phyloP scores from a whole-genome alignment of 30 jellyfish, hydroid and myxozoan species.

The Mastigias papua region DNA sequence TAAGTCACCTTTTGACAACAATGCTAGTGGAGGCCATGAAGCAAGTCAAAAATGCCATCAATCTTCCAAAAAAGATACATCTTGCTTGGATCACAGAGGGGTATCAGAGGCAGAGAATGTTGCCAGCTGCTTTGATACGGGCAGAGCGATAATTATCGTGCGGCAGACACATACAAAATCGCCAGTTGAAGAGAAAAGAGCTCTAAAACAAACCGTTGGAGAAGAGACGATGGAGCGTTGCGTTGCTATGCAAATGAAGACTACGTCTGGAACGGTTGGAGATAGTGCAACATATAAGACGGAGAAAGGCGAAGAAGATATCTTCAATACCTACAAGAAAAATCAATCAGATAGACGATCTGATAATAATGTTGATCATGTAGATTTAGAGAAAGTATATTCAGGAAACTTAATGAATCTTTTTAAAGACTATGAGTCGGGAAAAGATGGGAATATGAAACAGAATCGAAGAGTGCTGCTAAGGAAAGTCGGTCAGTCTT shows the following conservation, averaged over 20 bases:
- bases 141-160: conserved; percentile 7
- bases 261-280: neutral
- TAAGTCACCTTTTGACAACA: neutral
- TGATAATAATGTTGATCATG: no score
- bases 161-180: neutral
- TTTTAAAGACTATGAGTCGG: no score
- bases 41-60: no score
- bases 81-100: neutral
- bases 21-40: neutral
- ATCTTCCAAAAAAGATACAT: neutral
- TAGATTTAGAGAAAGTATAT: no score
- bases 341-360: no score
- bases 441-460: no score
- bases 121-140: neutral
- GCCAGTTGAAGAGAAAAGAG: neutral
- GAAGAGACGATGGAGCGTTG: neutral
- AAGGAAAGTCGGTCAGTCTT: no score
- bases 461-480: no score
- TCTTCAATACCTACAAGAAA: no score
- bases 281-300: neutral
- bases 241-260: neutral
- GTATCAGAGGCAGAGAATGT: neutral
- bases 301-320: neutral
- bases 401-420: no score
- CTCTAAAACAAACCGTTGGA: neutral